A percentile compares a stretch with the other conserved stretches of the same genome.
These are phyloP conservation scores for Octodonta nipae DNA, from an alignment of 2,888 invertebrate genomes.

Conservation along the genomic window DNA sequence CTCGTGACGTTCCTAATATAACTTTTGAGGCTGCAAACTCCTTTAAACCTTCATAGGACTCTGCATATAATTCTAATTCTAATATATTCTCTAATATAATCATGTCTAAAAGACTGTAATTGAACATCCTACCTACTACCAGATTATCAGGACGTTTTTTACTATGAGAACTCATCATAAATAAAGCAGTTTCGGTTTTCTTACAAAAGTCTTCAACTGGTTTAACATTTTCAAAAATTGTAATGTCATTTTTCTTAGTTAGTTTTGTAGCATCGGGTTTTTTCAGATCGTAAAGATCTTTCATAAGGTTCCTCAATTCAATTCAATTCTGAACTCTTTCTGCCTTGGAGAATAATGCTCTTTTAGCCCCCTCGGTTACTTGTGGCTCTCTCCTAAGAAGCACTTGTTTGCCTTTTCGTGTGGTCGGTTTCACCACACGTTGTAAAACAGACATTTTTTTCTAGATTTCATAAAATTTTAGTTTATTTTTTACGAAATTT, in stretches of 20 bases:
- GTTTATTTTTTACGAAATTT: neutral
- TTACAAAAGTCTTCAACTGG: slow-evolving; percentile 63
- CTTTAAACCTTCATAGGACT: slow-evolving; percentile 62
- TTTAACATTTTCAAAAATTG: slow-evolving; percentile 83
- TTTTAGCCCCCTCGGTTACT: slow-evolving; percentile 75
- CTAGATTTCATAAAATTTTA: neutral
- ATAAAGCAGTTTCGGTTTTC: slow-evolving; percentile 80
- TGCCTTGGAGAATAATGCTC: slow-evolving; percentile 74
- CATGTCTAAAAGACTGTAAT: slow-evolving; percentile 87
- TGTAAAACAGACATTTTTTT: slow-evolving; percentile 32
- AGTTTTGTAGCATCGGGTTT: slow-evolving; percentile 71
- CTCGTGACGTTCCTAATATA: no score
- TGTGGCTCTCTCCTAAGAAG: slow-evolving; percentile 73
- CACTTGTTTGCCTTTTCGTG: slow-evolving; percentile 74
- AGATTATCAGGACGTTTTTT: slow-evolving; percentile 93
- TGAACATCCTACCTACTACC: slow-evolving; percentile 76
- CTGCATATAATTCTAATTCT: slow-evolving; percentile 89
- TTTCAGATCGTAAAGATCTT: slow-evolving; percentile 76
- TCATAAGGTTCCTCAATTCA: slow-evolving; percentile 56
- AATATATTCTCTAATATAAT: no score
- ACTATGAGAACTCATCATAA: slow-evolving; percentile 79
- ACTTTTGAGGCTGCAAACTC: slow-evolving; percentile 62
- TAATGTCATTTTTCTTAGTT: slow-evolving; percentile 71
- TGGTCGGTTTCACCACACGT: slow-evolving; percentile 60
- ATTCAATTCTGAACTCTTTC: slow-evolving; percentile 64